Evolutionary conservation across 2,797 vertebrate genomes (phyloP).

Genomic region (Pogonophryne albipinna): DNA sequence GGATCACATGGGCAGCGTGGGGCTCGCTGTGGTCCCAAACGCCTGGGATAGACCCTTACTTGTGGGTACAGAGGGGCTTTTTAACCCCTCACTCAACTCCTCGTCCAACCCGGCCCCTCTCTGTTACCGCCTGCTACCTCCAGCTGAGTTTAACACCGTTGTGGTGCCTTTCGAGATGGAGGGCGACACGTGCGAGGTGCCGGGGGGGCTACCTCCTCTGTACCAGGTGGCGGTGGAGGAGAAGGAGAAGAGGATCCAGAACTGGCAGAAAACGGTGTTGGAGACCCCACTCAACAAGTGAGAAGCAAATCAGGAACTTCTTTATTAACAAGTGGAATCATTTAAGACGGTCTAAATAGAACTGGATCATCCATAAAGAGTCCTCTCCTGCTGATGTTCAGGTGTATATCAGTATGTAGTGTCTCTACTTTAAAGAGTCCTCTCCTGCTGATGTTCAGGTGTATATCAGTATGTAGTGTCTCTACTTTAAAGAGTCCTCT

Average conservation of each 20-base stretch:
- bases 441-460: too few relatives aligned
- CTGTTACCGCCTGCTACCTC: conserved; percentile 88
- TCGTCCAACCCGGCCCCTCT: conserved; percentile 52
- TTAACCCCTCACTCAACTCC: conserved; percentile 9
- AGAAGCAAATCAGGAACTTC: conserved; percentile 59
- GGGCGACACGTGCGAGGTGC: conserved; percentile 94
- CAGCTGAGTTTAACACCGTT: conserved; percentile 88
- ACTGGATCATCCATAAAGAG: background rate
- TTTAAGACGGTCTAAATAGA: background rate
- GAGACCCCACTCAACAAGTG: conserved; percentile 92
- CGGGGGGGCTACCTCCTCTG: conserved; percentile 87
- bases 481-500: too few relatives aligned
- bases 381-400: too few relatives aligned
- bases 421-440: too few relatives aligned
- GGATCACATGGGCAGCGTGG: conserved; percentile 96
- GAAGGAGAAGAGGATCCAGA: conserved; percentile 88
- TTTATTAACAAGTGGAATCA: background rate
- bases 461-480: too few relatives aligned
- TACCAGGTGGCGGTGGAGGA: conserved; percentile 88
- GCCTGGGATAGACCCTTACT: conserved; percentile 92
- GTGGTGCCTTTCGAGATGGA: conserved; percentile 95
- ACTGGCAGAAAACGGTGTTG: conserved; percentile 93
- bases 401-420: too few relatives aligned
- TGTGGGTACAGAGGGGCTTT: conserved; percentile 84
- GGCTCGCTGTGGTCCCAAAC: conserved; percentile 95